Percentiles rank a stretch among this genome's conserved stretches.
These are phyloP conservation scores for Timandra comae DNA, from an alignment of 2,888 invertebrate species.

Conservation along the genomic window DNA sequence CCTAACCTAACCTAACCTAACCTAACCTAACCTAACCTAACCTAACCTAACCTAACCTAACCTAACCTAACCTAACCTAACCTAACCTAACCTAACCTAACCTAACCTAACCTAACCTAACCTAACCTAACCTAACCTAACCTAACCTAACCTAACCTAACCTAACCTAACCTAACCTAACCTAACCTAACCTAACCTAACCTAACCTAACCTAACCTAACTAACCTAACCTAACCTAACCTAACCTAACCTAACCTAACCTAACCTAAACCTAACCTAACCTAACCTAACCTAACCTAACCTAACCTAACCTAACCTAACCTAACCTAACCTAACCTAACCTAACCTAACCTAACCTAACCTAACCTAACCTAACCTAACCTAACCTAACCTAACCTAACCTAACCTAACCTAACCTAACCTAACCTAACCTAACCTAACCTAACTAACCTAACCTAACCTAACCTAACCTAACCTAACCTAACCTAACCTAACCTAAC, in stretches of 20 bases:
- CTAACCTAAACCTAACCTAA: no score
- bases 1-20: conserved; percentile 9
- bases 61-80: conserved; percentile 12
- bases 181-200: conserved; percentile 15
- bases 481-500: conserved; percentile 7
- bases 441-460: conserved; percentile 5
- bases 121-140: conserved; percentile 18
- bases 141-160: conserved; percentile 18
- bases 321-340: conserved; percentile 15
- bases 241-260: no score
- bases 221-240: conserved; percentile 10
- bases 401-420: conserved; percentile 6
- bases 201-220: conserved; percentile 12
- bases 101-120: conserved; percentile 18
- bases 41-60: conserved; percentile 14
- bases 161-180: conserved; percentile 13
- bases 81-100: conserved; percentile 18
- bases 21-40: conserved; percentile 4
- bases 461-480: conserved; percentile 3
- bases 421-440: conserved; percentile 6
- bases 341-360: conserved; percentile 6
- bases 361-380: no score
- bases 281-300: conserved; percentile 2
- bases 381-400: conserved; percentile 6
- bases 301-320: conserved; percentile 12